phyloP scores from a whole-genome alignment of 1,140 invertebrate species.

The Pantala flavescens region DNA sequence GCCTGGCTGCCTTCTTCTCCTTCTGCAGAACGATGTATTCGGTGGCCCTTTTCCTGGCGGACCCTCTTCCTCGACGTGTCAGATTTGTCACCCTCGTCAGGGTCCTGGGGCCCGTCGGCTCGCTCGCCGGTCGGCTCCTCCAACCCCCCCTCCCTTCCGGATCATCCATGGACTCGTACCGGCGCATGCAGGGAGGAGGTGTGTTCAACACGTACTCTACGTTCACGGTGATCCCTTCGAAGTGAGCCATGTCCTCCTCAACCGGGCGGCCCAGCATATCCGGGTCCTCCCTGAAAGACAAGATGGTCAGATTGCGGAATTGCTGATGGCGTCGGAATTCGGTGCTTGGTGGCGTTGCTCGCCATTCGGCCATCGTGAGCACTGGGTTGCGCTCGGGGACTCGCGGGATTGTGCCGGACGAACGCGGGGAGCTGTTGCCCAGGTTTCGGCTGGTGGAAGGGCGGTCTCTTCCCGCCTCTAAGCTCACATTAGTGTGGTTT shows the following conservation, averaged over 20 bases:
- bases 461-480: neutral
- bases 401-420: neutral
- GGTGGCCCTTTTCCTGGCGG: neutral
- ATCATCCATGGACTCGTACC: neutral
- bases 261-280: neutral
- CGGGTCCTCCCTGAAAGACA: constrained; percentile 16
- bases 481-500: neutral
- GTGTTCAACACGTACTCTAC: constrained; percentile 26
- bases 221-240: constrained; percentile 26
- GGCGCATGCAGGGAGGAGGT: neutral
- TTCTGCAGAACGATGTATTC: constrained; percentile 33
- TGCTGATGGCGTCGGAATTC: constrained; percentile 15
- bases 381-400: constrained; percentile 12
- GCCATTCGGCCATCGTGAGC: neutral
- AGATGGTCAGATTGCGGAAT: constrained; percentile 16
- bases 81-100: neutral
- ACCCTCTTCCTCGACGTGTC: neutral
- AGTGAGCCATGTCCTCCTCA: constrained; percentile 20
- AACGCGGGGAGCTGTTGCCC: neutral
- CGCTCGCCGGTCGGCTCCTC: neutral
- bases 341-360: neutral
- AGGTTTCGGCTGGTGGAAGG: neutral
- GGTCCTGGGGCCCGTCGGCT: neutral
- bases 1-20: constrained; percentile 52
- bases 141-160: neutral